Evolutionary conservation across 2,888 invertebrate genomes (phyloP).

Genomic region (Tubulanus polymorphus): DNA sequence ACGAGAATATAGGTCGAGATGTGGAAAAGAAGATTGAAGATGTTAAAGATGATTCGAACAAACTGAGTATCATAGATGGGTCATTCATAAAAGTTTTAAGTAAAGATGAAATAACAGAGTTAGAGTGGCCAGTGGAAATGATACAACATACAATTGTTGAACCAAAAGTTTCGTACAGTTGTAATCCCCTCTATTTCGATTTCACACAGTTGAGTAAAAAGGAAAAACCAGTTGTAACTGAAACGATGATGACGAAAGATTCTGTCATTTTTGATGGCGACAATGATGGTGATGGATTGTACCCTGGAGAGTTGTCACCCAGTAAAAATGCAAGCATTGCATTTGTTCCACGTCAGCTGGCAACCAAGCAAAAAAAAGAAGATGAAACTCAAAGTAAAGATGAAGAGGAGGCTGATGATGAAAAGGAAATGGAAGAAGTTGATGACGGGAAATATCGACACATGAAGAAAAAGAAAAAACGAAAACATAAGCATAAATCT

Average conservation of each 20-base stretch:
- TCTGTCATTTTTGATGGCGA: slow-evolving; percentile 4
- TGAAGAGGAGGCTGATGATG: slow-evolving; percentile 11
- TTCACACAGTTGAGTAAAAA: slow-evolving; percentile 26
- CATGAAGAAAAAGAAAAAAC: slow-evolving; percentile 31
- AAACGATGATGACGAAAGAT: slow-evolving; percentile 9
- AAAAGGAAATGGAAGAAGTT: neutral
- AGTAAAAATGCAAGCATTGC: slow-evolving; percentile 11
- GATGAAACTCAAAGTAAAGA: slow-evolving; percentile 11
- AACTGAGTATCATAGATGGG: neutral
- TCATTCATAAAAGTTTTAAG: slow-evolving; percentile 18
- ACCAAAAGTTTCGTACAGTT: slow-evolving; percentile 39
- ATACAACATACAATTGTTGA: slow-evolving; percentile 36
- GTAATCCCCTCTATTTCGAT: slow-evolving; percentile 49
- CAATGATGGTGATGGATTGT: slow-evolving; percentile 6
- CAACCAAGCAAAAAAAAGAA: slow-evolving; percentile 17
- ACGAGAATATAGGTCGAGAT: too few species aligned
- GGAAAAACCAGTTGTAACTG: neutral
- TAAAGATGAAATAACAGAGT: slow-evolving; percentile 34
- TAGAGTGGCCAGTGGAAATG: slow-evolving; percentile 49
- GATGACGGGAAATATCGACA: slow-evolving; percentile 12
- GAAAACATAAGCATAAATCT: slow-evolving; percentile 21
- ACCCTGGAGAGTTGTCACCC: slow-evolving; percentile 8
- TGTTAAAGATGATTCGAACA: too few species aligned
- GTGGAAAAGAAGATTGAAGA: too few species aligned
- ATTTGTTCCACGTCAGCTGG: slow-evolving; percentile 11